These are phyloP conservation scores for Parelbella ahira DNA, from an alignment of 2,888 invertebrate species.

Conservation along the genomic window DNA sequence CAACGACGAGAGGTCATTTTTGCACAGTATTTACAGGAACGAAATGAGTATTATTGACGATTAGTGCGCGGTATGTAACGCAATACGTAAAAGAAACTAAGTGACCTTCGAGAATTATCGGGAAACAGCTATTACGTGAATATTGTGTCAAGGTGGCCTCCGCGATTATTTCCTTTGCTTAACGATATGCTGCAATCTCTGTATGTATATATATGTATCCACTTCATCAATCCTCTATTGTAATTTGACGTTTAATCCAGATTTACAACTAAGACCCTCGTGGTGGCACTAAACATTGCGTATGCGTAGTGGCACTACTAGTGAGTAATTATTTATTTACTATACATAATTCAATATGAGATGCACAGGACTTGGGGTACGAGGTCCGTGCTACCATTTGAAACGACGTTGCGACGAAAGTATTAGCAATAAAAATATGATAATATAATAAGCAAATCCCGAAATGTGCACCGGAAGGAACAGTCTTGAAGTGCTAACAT, in stretches of 20 bases:
- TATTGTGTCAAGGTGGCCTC: constrained; percentile 45
- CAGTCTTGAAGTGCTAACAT: constrained; percentile 59
- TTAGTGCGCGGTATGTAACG: constrained; percentile 9
- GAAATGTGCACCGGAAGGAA: constrained; percentile 43
- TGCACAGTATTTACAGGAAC: constrained; percentile 29
- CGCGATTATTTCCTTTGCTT: constrained; percentile 39
- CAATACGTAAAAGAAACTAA: constrained; percentile 23
- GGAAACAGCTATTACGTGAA: constrained; percentile 35
- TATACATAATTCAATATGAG: background rate
- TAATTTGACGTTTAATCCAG: constrained; percentile 9
- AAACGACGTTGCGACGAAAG: constrained; percentile 44
- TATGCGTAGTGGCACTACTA: constrained; percentile 6
- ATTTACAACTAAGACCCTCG: constrained; percentile 1
- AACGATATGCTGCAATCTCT: constrained; percentile 40
- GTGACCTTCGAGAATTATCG: constrained; percentile 31
- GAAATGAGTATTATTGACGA: constrained; percentile 8
- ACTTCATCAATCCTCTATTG: constrained; percentile 30
- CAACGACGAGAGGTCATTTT: constrained; percentile 26
- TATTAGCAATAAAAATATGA: constrained; percentile 66
- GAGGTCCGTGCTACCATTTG: constrained; percentile 32
- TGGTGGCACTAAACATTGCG: background rate
- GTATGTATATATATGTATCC: constrained; percentile 39
- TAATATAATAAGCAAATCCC: constrained; percentile 61
- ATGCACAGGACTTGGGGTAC: background rate
- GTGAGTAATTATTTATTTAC: constrained; percentile 6